Base-by-base conservation (phyloP, 2,888 invertebrate genomes). In the Drosophila nr. medialis region DNA sequence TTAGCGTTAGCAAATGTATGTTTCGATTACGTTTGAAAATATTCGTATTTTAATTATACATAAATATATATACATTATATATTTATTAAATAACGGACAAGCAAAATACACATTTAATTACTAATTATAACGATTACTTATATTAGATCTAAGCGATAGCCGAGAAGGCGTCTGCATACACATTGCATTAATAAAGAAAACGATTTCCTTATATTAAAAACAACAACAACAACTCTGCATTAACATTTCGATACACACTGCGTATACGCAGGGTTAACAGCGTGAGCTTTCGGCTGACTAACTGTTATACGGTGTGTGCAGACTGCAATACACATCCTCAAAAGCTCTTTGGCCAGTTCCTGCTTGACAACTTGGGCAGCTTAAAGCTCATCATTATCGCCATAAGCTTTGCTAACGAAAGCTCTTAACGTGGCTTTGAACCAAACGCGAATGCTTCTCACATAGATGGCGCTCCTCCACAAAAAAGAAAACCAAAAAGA, bases 121-220 rank as follows among this genome's bases (percentile, higher is more conserved):
- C 34, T 83, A 73, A 75, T 78, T 80, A 76, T 83, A 83, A 80
- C 70, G 82, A 83, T 83, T 86, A 76, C 75, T 79, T 83, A 70
- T 64, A 74, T 56, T 86, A 83, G 64, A 55, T 48, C 38, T 78
- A 86, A 81, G 81, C 66, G 75, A 71, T 38, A 51, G 70, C 78
- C 75, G 54, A 29, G 29, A 45, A 51, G 62, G 62, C 56, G 38
- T 48, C 75, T 70, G 64, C 85, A 79, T 55, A 73, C 53, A 67
- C 68, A 69, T 81, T 79, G 66, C 64, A 71, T 81, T 79, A 86
- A 84, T 86, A 84, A 84, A 78, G 78, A 80, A 81, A 83, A 77
- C 74, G 80, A 86, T 86, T 87, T 85, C 86, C 77, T 88, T 87
- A 86, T 71, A 83, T 77, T 81, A 84, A 84, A 49, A 49, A 29